Base-by-base conservation (phyloP, 2,888 invertebrate species). In the Nomada goodeniana region DNA sequence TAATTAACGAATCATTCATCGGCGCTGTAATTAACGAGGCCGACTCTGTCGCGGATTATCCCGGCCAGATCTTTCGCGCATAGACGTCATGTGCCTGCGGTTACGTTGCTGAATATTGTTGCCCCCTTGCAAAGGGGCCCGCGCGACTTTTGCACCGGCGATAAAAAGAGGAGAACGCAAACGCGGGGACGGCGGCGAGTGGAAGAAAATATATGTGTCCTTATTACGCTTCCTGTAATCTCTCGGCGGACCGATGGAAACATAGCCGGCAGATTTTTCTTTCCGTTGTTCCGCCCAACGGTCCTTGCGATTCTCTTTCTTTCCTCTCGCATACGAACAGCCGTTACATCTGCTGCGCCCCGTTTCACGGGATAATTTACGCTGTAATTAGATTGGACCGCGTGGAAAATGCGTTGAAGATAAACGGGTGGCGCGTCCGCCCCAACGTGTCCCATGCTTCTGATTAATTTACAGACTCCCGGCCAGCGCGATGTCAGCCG, bases 1-100 rank as follows among this genome's bases (percentile, higher is more conserved):
- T 93, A 93, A 93, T 93, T 93, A 92, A 92, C 92, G 90, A 92
- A 91, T 92, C 91, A 92, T 91, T 92, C 91, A 91, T 91, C 89
- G 89, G 81, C 80, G 84, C 88, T 89, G 91, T 92, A 91, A 92
- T 92, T 92, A 91, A 91, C 90, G 90, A 90, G 89, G 84, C 88
- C 81, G 88, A 88, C 88, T 79, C 83, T 87, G 86, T 88, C 84
- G 80, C 80, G 84, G 89, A 90, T 90, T 91, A 91, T 89, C 83
- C 72, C 81, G 79, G 76, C 73, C 84, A 80, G 79, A 83, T 89
- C 85, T 85, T 84, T 86, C 76, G 79, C 82, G 72, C 80, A 78
- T 71, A 83, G 79, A 82, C 78, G 82, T 86, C 80, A 65, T 79
- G 74, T 67, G 76, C 78, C 81, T 63, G 78, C 83, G 85, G 83